Base-by-base conservation (phyloP, 2,113 vertebrate genomes). In the Oreochromis aureus region DNA sequence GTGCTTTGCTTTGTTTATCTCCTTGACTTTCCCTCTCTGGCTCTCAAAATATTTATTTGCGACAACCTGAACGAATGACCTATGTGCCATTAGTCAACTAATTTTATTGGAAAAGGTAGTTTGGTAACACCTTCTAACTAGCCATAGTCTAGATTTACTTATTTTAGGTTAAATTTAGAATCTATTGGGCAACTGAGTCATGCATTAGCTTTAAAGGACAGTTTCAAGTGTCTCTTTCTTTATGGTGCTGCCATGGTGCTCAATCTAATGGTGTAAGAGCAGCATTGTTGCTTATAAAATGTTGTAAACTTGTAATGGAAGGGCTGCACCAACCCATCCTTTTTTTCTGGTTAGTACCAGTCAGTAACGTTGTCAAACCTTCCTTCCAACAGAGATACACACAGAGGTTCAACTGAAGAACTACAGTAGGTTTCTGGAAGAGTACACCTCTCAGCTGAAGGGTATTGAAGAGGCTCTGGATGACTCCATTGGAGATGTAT, bases 331-430 rank as follows among this genome's bases (percentile, higher is more conserved):
- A 39, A 39, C 18, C 61, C 0, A 66, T 63, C 5, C 5, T 66
- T 36, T 36, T 63, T 66, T 66, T 36, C 61, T 66, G 61, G 18
- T 56, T 34, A 4, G 9, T 30, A 22, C 7, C 1, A 15, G 5
- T 3, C 18, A 3, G 19, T 51, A 3, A 30, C 0, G 6, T 12
- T 86, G 53, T 87, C 0, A 82, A 86, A 51, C 87, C 94, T 85
- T 84, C 86, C 6, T 76, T 91, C 80, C 90, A 58, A 82, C 95
- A 99, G 99, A 99, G 97, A 99, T 99, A 87, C 98, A 99, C 93
- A 98, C 98, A 34, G 98, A 99, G 94, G 99, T 99, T 79, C 98
- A 99, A 4, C 93, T 99, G 92, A 99, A 99, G 96, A 99, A 97
- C 94, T 99, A 99, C 8, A 97, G 96, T 54, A 99, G 95, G 94